A percentile compares a stretch with the other conserved stretches of the same genome.
Conservation (phyloP, 92 coral and sea anemone genomes). For the Parazoanthus swiftii region DNA sequence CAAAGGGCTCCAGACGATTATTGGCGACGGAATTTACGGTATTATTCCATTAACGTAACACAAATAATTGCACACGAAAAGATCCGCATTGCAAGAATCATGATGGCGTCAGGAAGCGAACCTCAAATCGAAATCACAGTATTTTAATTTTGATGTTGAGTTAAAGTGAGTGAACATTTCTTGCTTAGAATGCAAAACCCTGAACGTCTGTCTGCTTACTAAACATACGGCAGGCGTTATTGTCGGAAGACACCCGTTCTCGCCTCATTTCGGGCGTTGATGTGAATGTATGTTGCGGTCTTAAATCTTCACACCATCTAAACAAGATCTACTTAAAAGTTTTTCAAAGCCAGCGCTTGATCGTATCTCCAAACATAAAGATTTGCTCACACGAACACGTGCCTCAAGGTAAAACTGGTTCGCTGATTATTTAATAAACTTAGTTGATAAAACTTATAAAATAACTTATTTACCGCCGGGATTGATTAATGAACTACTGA, state of each 20-base stretch:
- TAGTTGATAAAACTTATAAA: no score
- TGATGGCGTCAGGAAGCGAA: background rate
- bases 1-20: no score
- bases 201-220: no score
- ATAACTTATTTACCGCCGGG: background rate
- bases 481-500: background rate
- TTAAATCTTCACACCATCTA: background rate
- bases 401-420: background rate
- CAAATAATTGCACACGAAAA: background rate
- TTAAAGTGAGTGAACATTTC: no score
- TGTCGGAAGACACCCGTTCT: background rate
- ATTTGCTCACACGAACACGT: background rate
- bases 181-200: no score
- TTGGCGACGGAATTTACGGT: background rate
- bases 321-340: background rate
- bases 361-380: background rate
- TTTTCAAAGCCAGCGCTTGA: background rate
- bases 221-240: background rate
- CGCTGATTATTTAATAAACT: background rate
- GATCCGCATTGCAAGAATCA: background rate
- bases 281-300: background rate
- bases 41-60: background rate
- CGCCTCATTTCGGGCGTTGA: background rate
- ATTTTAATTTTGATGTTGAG: background rate
- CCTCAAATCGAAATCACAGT: background rate